Evolutionary conservation across 2,888 invertebrate species (phyloP).

Genomic region (Platycheirus albimanus): DNA sequence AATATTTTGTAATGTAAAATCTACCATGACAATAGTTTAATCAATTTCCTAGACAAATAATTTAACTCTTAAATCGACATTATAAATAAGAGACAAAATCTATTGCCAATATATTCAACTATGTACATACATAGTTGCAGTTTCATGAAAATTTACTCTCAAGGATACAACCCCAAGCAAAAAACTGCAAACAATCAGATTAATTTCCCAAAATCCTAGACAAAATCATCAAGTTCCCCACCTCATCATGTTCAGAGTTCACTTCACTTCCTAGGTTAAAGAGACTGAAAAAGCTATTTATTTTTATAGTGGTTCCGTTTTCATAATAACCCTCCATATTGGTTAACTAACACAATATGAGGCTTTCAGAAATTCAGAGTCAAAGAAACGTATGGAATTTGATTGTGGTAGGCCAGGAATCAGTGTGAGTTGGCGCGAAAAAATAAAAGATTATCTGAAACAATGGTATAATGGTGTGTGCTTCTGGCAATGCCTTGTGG

Average conservation of each 20-base stretch:
- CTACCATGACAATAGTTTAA: slow-evolving; percentile 10
- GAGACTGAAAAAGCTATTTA: not conserved
- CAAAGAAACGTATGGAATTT: not conserved
- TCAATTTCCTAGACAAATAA: not conserved
- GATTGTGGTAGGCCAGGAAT: not conserved
- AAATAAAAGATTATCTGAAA: slow-evolving; percentile 26
- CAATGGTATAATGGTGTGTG: not conserved
- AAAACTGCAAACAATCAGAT: too few relatives aligned
- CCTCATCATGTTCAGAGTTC: too few relatives aligned
- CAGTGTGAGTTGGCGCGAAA: not conserved
- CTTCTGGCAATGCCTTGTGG: slow-evolving; percentile 9
- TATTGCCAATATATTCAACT: too few relatives aligned
- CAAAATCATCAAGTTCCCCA: too few relatives aligned
- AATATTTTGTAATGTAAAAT: not conserved
- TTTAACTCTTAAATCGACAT: not conserved
- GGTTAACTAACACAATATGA: slow-evolving; percentile 56
- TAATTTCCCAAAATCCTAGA: too few relatives aligned
- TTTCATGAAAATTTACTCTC: too few relatives aligned
- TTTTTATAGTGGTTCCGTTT: not conserved
- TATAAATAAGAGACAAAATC: too few relatives aligned
- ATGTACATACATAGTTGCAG: too few relatives aligned
- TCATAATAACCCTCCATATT: slow-evolving; percentile 69
- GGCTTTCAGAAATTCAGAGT: slow-evolving; percentile 51
- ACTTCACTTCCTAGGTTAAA: too few relatives aligned
- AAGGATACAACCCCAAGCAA: too few relatives aligned